Percentiles rank a stretch among this genome's conserved stretches.
phyloP scores from a whole-genome alignment of 2,888 invertebrate species.

The Parelbella ahira region DNA sequence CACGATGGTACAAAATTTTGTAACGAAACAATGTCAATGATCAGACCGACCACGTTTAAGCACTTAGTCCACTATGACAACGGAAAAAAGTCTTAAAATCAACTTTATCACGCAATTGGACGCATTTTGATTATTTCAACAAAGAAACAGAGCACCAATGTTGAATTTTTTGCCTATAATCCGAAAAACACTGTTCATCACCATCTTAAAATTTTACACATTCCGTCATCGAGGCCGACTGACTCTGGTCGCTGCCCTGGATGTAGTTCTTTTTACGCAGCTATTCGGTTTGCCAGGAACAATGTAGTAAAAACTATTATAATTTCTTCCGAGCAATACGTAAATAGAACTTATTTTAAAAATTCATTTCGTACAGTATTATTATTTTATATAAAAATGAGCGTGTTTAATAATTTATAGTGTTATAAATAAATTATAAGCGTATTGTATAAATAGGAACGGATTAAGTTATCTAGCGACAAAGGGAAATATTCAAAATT shows the following conservation, averaged over 20 bases:
- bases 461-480: no score
- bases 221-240: constrained; percentile 77
- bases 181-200: constrained; percentile 71
- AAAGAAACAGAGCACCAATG: constrained; percentile 46
- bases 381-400: no score
- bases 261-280: constrained; percentile 47
- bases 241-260: constrained; percentile 73
- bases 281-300: constrained; percentile 21
- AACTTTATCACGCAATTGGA: constrained; percentile 39
- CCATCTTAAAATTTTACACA: constrained; percentile 78
- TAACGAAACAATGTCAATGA: constrained; percentile 77
- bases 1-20: constrained; percentile 65
- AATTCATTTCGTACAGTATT: no score
- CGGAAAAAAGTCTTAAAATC: constrained; percentile 35
- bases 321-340: no score
- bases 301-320: no score
- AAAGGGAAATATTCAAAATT: no score
- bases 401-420: no score
- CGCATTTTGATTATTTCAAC: constrained; percentile 44
- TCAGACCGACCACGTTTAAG: constrained; percentile 64
- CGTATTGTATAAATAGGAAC: no score
- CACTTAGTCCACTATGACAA: constrained; percentile 47
- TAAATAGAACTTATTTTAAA: no score
- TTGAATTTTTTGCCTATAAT: constrained; percentile 44
- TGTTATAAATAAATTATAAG: no score